Percentiles rank a stretch among this genome's conserved stretches.
These are phyloP conservation scores for Limnothrissa miodon DNA, from an alignment of 2,113 vertebrate species.

Conservation along the genomic window DNA sequence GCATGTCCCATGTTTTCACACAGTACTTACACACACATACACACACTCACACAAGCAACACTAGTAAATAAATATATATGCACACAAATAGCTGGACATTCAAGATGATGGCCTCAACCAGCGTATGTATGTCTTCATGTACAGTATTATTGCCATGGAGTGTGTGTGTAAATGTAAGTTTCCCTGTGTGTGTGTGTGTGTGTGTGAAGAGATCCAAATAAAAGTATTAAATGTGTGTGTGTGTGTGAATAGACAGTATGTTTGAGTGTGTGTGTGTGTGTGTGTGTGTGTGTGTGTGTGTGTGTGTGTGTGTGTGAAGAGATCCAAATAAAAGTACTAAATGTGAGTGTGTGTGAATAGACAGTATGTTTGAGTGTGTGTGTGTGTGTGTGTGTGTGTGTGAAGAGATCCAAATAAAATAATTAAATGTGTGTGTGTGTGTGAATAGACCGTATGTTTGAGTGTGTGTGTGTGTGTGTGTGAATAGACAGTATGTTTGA, in stretches of 20 bases:
- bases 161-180: not conserved
- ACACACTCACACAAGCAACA: too few relatives aligned
- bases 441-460: not conserved
- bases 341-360: not conserved
- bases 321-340: not conserved
- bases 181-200: not conserved
- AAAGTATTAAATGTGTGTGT: not conserved
- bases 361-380: too few relatives aligned
- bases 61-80: too few relatives aligned
- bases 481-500: not conserved
- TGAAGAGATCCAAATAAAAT: not conserved
- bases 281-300: not conserved
- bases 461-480: too few relatives aligned
- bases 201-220: not conserved
- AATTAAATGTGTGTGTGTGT: not conserved
- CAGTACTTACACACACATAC: not conserved
- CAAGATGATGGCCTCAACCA: too few relatives aligned
- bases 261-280: too few relatives aligned
- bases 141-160: not conserved
- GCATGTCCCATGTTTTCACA: not conserved
- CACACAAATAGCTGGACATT: too few relatives aligned
- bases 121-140: too few relatives aligned
- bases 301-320: not conserved
- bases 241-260: too few relatives aligned
- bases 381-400: not conserved